These are phyloP conservation scores for Pristionchus fissidentatus DNA, from an alignment of 2,888 invertebrate genomes.

Conservation along the genomic window DNA sequence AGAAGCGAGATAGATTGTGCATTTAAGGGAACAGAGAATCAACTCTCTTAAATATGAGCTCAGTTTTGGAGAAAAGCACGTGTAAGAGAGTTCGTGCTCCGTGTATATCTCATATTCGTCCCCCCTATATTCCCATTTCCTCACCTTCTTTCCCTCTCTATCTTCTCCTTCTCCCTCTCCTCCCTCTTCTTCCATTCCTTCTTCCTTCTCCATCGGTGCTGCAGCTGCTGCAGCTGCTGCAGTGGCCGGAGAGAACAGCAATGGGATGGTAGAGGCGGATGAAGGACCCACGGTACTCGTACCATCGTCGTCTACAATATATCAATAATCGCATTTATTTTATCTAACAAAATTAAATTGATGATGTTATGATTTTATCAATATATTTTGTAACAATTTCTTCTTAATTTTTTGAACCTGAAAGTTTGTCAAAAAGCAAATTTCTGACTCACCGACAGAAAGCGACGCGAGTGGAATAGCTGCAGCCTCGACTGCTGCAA, in stretches of 20 bases:
- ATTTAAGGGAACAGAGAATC: too few species aligned
- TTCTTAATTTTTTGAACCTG: background rate
- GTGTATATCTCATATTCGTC: too few species aligned
- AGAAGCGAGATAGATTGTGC: too few species aligned
- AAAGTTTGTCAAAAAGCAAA: too few species aligned
- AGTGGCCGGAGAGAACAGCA: background rate
- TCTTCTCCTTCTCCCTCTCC: background rate
- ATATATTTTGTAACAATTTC: background rate
- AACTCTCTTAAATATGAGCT: too few species aligned
- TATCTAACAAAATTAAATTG: too few species aligned
- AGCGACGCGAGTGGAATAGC: background rate
- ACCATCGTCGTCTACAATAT: constrained; percentile 3
- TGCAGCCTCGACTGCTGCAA: background rate
- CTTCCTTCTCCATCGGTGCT: background rate
- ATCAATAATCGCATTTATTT: background rate
- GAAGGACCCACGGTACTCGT: constrained; percentile 28
- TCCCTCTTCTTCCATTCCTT: background rate
- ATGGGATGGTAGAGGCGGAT: constrained; percentile 16
- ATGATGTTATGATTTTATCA: too few species aligned
- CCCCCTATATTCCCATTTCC: too few species aligned
- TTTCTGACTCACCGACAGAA: background rate
- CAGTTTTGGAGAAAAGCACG: too few species aligned
- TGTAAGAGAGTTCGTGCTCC: too few species aligned
- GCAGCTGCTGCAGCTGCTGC: constrained; percentile 13
- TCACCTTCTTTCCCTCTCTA: background rate